These are phyloP conservation scores for Muscidifurax raptorellus DNA, from an alignment of 1,140 invertebrate species.

Conservation along the genomic window DNA sequence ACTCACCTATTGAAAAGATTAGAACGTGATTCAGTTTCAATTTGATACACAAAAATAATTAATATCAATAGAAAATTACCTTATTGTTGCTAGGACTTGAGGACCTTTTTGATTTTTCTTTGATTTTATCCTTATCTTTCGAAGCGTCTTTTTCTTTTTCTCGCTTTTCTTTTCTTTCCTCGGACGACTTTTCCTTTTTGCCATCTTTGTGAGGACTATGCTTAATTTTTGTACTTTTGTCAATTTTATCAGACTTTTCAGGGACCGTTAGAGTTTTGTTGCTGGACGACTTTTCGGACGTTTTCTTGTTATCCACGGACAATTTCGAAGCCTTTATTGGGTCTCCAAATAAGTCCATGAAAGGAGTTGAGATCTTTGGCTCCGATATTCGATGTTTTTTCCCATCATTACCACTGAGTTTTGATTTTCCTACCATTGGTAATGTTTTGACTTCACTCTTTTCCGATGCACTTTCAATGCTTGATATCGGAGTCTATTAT, in stretches of 20 bases:
- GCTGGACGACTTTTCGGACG: constrained; percentile 64
- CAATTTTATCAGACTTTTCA: constrained; percentile 78
- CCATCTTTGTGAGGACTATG: constrained; percentile 76
- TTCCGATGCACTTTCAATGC: constrained; percentile 64
- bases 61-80: constrained; percentile 18
- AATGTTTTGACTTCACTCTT: constrained; percentile 68
- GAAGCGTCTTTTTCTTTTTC: constrained; percentile 79
- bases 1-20: constrained; percentile 46
- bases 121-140: constrained; percentile 79
- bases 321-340: constrained; percentile 84
- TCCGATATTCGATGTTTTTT: constrained; percentile 80
- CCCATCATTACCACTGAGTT: constrained; percentile 77
- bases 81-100: constrained; percentile 74
- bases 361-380: constrained; percentile 80
- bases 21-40: background rate
- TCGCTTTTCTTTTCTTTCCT: constrained; percentile 80
- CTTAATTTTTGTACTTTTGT: constrained; percentile 79
- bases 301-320: constrained; percentile 79
- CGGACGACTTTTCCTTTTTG: constrained; percentile 76
- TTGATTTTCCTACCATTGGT: constrained; percentile 81
- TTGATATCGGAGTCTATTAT: constrained; percentile 64
- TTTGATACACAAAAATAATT: background rate
- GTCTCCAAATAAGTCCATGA: constrained; percentile 86
- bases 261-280: constrained; percentile 61
- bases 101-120: constrained; percentile 81